Evolutionary conservation across 2,113 vertebrate species (phyloP).

Genomic region (Columbina picui): DNA sequence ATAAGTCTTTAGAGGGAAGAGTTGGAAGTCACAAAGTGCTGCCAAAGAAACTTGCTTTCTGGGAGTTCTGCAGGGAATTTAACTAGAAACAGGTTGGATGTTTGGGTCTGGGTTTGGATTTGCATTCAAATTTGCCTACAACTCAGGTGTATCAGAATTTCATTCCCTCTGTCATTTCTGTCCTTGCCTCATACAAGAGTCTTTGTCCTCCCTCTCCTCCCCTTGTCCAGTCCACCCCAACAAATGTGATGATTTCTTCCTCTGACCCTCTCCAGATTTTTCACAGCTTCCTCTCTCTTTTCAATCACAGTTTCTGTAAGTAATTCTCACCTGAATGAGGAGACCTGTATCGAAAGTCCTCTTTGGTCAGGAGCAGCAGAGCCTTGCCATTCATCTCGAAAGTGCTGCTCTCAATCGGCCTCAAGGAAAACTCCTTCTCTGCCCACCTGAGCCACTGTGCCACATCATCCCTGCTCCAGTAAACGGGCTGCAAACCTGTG

Average conservation of each 20-base stretch:
- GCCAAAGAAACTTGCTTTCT: background rate
- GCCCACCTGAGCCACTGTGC: conserved; percentile 97
- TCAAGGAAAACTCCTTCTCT: conserved; percentile 92
- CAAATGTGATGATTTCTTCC: background rate
- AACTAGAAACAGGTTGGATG: background rate
- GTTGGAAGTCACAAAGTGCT: background rate
- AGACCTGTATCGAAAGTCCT: conserved; percentile 97
- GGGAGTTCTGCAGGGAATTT: background rate
- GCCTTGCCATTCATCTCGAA: conserved; percentile 99
- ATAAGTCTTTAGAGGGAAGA: background rate
- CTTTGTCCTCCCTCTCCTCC: background rate
- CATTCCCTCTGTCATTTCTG: background rate
- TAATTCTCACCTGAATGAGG: conserved; percentile 89
- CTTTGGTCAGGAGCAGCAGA: conserved; percentile 97
- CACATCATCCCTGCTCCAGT: conserved; percentile 96
- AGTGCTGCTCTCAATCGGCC: conserved; percentile 89
- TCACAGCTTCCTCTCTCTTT: background rate
- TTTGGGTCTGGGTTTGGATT: background rate
- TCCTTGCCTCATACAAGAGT: background rate
- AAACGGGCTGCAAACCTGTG: conserved; percentile 91
- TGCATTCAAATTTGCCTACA: background rate
- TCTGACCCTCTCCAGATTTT: background rate
- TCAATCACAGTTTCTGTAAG: background rate
- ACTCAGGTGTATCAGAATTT: background rate
- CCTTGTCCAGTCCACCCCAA: background rate